phyloP scores from a whole-genome alignment of 2,113 vertebrate species.

The Thomomys bottae region DNA sequence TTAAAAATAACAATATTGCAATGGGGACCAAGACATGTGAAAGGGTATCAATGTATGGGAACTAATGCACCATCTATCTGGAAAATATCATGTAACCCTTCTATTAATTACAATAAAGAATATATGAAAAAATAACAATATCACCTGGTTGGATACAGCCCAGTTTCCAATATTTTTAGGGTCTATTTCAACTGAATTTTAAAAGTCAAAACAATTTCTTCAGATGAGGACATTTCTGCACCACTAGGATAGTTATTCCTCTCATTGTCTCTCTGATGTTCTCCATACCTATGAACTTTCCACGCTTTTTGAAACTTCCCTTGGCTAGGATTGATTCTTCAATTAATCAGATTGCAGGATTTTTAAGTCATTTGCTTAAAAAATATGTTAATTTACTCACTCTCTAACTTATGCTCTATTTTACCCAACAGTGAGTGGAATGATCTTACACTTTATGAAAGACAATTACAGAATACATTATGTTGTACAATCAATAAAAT shows the following conservation, averaged over 20 bases:
- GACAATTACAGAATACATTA: constrained; percentile 63
- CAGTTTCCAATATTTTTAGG: neutral
- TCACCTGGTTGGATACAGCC: neutral
- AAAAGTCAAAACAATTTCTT: neutral
- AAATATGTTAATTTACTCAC: constrained; percentile 40
- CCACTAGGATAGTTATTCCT: neutral
- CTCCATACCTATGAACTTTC: neutral
- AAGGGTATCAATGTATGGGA: too few relatives aligned
- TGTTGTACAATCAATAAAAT: constrained; percentile 63
- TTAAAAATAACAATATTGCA: neutral
- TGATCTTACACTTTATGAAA: constrained; percentile 63
- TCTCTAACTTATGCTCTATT: constrained; percentile 46
- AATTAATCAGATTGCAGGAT: neutral
- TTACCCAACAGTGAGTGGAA: constrained; percentile 40
- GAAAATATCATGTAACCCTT: too few relatives aligned
- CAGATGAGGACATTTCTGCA: neutral
- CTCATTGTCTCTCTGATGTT: neutral
- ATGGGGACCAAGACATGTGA: too few relatives aligned
- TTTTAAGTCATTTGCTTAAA: constrained; percentile 56
- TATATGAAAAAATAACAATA: neutral
- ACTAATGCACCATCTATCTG: too few relatives aligned
- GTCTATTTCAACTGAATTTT: neutral
- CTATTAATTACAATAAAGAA: too few relatives aligned
- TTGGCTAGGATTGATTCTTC: neutral
- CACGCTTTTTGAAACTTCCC: neutral